Evolutionary conservation across 2,797 vertebrate species (phyloP).

Genomic region (Ispidina lecontei): DNA sequence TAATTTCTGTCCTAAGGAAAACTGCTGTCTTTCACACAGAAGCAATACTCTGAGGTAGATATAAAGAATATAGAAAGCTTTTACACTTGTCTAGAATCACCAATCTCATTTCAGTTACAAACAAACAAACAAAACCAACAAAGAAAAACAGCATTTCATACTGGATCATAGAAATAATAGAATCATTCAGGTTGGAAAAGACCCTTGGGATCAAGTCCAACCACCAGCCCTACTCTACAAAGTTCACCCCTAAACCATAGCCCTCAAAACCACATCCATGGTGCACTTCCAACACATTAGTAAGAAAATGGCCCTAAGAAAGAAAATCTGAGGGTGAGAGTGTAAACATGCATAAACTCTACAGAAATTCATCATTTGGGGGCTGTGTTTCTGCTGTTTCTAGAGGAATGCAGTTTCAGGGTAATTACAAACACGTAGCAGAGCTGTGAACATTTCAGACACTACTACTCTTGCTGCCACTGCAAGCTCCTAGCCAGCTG

Average conservation of each 20-base stretch:
- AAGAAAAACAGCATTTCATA: background rate
- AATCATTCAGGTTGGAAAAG: no score
- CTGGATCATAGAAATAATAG: background rate
- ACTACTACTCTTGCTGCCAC: background rate
- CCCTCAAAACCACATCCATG: background rate
- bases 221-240: no score
- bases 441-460: background rate
- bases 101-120: background rate
- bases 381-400: background rate
- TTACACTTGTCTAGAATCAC: conserved; percentile 1
- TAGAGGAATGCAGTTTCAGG: background rate
- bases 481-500: background rate
- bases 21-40: conserved; percentile 13
- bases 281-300: background rate
- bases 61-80: background rate
- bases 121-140: background rate
- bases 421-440: background rate
- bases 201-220: no score
- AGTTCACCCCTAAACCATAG: no score
- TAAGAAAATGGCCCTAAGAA: background rate
- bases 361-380: background rate
- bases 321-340: background rate
- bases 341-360: background rate
- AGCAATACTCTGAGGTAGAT: conserved; percentile 1
- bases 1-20: conserved; percentile 50